Evolutionary conservation across 2,888 invertebrate species (phyloP), one percentile per base, ranked within the genome.

Genomic region (Lasioglossum malachurum): DNA sequence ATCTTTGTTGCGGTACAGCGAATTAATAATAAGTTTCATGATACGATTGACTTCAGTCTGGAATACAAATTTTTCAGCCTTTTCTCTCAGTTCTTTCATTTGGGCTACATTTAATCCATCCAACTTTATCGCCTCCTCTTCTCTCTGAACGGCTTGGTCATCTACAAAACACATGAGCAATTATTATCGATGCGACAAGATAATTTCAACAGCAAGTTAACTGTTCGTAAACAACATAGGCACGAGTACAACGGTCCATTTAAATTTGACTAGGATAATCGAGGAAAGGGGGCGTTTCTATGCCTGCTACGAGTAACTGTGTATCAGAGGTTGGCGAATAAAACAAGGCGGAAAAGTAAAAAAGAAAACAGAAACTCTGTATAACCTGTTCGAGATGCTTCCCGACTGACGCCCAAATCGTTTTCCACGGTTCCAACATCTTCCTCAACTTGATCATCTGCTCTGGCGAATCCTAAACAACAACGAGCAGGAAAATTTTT

Each of bases 1-100:
- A 97, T 99, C 99, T 96, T 99, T 99, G 96, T 99, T 99, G 93
- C 99, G 97, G 96, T 99, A 99, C 14, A 99, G 96, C 14, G 99
- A 99, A 96, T 99, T 99, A 95, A 99, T 99, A 95, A 99, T 99
- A 84, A 99, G 97, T 96, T 99, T 99, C 99, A 99, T 99, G 99
- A 99, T 99, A 83, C 99, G 98, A 96, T 99, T 99, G 69, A 99
- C 99, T 96, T 99, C 99, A 0, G 99, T 99, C 96, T 99, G 98
- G 96, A 99, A 99, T 44, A 97, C 97, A 94, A 97, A 98, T 95
- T 98, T 98, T 94, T 98, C 98, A 1, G 99, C 97, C 94, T 97
- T 98, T 74, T 98, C 98, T 86, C 98, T 96, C 72, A 99, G 95
- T 96, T 99, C 98, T 92, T 98, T 98, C 95, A 99, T 96, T 96